Evolutionary conservation across 2,113 vertebrate genomes (phyloP).

Genomic region (Urocynchramus pylzowi): DNA sequence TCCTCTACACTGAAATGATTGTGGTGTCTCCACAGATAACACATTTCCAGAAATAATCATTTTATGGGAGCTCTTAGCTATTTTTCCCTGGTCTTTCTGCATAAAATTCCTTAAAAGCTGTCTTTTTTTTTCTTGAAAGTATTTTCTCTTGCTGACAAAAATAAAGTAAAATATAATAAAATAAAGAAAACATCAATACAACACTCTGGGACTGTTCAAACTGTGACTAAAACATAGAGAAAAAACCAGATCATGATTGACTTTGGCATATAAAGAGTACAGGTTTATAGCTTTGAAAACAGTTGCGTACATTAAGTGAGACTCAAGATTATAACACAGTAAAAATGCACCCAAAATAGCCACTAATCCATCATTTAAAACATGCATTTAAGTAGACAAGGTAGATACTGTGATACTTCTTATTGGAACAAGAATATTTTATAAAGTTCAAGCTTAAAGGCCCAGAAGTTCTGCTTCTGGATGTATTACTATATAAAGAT

Average conservation of each 20-base stretch:
- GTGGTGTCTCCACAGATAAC: not conserved
- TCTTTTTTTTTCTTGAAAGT: not conserved
- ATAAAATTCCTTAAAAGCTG: not conserved
- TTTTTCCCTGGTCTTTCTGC: not conserved
- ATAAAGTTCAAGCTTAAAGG: not conserved
- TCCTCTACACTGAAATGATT: not conserved
- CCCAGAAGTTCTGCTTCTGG: not conserved
- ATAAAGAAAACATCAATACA: not conserved
- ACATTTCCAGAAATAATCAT: not conserved
- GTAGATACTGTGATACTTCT: conserved; percentile 9
- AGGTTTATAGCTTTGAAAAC: not conserved
- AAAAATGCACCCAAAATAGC: conserved; percentile 44
- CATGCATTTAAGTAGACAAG: not conserved
- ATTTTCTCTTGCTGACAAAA: not conserved
- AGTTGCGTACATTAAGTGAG: not conserved
- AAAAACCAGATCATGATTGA: not conserved
- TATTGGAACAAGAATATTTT: not conserved
- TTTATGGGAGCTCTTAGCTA: not conserved
- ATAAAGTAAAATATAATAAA: not conserved
- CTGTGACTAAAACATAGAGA: not conserved
- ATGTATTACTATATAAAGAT: not conserved
- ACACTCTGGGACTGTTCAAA: not conserved
- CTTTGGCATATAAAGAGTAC: not conserved
- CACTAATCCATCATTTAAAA: conserved; percentile 25
- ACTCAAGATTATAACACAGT: not conserved